Percentiles rank a stretch among this genome's conserved stretches.
Evolutionary conservation across 1,140 invertebrate species (phyloP).

Genomic region (Meloidogyne floridensis): DNA sequence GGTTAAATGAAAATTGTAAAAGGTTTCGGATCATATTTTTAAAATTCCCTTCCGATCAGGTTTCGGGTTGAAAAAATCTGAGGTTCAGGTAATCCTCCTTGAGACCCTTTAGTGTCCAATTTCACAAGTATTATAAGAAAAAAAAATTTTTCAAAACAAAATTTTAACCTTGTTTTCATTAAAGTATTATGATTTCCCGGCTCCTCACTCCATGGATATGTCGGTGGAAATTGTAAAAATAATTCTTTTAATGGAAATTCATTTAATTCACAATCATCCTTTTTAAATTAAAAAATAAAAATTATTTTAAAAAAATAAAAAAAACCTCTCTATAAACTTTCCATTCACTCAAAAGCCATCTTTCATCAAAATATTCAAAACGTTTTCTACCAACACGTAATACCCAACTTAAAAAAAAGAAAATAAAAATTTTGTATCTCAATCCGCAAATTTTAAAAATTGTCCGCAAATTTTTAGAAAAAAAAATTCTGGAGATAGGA

Average conservation of each 20-base stretch:
- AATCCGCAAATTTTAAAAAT: too few species aligned
- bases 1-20: too few species aligned
- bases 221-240: conserved; percentile 15
- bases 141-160: background rate
- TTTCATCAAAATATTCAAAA: conserved; percentile 24
- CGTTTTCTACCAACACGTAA: conserved; percentile 29
- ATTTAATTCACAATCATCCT: conserved; percentile 28
- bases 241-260: conserved; percentile 12
- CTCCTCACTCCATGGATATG: conserved; percentile 29
- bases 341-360: conserved; percentile 61
- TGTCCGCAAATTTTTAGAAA: too few species aligned
- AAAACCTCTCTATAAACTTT: conserved; percentile 68
- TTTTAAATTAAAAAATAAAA: too few species aligned
- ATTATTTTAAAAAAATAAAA: too few species aligned
- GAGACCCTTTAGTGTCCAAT: too few species aligned
- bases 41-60: too few species aligned
- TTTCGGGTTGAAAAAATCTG: too few species aligned
- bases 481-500: too few species aligned
- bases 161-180: conserved; percentile 15
- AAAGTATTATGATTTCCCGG: background rate
- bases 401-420: conserved; percentile 17
- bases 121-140: background rate
- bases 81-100: too few species aligned
- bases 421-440: too few species aligned
- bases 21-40: too few species aligned